Evolutionary conservation across 2,888 invertebrate genomes (phyloP).

Genomic region (Autographa gamma): DNA sequence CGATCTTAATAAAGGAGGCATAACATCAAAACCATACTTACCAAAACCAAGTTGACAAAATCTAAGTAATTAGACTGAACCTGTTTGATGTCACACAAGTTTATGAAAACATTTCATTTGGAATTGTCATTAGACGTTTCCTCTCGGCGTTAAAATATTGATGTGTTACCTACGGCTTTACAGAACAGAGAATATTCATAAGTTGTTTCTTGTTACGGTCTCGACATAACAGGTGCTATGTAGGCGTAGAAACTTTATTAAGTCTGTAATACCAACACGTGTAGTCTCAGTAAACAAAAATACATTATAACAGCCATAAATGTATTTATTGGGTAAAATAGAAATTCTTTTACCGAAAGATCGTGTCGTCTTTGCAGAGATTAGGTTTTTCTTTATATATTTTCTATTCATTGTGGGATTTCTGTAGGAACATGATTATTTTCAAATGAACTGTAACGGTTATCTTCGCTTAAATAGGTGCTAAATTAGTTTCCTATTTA

Average conservation of each 20-base stretch:
- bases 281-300: slow-evolving; percentile 68
- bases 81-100: slow-evolving; percentile 39
- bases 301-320: slow-evolving; percentile 63
- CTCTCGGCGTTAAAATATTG: slow-evolving; percentile 37
- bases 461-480: too few relatives aligned
- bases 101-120: slow-evolving; percentile 33
- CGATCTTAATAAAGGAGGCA: slow-evolving; percentile 31
- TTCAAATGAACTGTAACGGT: neutral
- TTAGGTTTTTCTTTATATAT: neutral
- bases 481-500: too few relatives aligned
- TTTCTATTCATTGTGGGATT: neutral
- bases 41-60: slow-evolving; percentile 25
- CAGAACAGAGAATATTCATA: slow-evolving; percentile 64
- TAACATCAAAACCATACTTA: slow-evolving; percentile 32
- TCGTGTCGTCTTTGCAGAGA: slow-evolving; percentile 23
- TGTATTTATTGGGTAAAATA: slow-evolving; percentile 60
- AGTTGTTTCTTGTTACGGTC: slow-evolving; percentile 57
- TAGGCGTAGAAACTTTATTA: slow-evolving; percentile 69
- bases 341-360: slow-evolving; percentile 15
- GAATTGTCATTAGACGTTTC: slow-evolving; percentile 9
- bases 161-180: slow-evolving; percentile 29
- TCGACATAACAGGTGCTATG: slow-evolving; percentile 59
- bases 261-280: slow-evolving; percentile 71
- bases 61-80: slow-evolving; percentile 41
- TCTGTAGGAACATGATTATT: neutral